These are phyloP conservation scores for Ibycter americanus DNA, from an alignment of 2,797 vertebrate species.

Conservation along the genomic window DNA sequence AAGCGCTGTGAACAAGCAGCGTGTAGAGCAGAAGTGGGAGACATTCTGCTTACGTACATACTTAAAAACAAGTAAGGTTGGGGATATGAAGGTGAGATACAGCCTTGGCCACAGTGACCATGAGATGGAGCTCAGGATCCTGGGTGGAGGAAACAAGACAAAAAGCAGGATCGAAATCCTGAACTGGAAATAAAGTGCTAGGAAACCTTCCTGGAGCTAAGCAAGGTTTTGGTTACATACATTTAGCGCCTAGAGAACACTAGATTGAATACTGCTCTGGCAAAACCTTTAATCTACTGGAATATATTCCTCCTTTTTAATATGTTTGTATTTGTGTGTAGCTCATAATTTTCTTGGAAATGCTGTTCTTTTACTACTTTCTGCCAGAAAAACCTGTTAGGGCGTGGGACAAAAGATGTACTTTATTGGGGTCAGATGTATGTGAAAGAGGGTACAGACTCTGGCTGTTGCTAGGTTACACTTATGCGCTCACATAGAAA, in stretches of 20 bases:
- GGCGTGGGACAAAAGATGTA: background rate
- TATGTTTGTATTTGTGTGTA: background rate
- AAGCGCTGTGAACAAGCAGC: fast-evolving
- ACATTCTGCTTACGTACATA: background rate
- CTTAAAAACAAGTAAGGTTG: background rate
- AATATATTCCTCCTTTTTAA: background rate
- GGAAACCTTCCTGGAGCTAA: background rate
- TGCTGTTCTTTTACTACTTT: background rate
- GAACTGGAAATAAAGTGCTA: background rate
- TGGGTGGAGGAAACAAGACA: background rate
- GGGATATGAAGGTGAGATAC: background rate
- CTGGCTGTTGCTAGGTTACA: constrained; percentile 8
- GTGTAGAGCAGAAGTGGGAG: background rate
- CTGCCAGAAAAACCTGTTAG: background rate
- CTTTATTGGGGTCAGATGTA: background rate
- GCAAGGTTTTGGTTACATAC: background rate
- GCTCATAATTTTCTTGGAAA: background rate
- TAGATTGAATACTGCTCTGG: background rate
- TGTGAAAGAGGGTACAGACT: background rate
- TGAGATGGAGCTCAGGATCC: background rate
- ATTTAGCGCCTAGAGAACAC: background rate
- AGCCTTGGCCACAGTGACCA: background rate
- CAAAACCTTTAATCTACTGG: background rate
- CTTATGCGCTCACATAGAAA: background rate
- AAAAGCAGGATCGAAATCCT: background rate